Evolutionary conservation across 2,113 vertebrate species (phyloP), one percentile per base, ranked within the genome.

Genomic region (Tympanuchus pallidicinctus): DNA sequence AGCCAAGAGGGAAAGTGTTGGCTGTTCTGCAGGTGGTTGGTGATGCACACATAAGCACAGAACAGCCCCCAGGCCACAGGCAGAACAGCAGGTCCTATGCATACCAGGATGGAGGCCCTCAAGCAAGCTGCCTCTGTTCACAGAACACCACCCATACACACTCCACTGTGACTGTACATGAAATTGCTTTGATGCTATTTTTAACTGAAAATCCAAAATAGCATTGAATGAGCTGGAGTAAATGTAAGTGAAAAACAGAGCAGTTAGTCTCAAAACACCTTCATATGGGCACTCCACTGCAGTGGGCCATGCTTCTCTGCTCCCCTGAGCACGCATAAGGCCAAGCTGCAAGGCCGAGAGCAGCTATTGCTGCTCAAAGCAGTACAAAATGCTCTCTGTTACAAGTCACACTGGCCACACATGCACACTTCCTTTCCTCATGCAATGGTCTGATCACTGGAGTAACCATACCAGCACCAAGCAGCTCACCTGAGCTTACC

Each of bases 371-470:
- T 42, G 43, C 59, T 77, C 38, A 40, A 50, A 76, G 48, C 30
- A 69, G 34, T 36, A 57, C 50, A 40, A 21, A 30, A 57, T 13
- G 20, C 3, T 1, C 13, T 65, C 32, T 16, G 20, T 59, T 47
- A n/a, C 12, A 54, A 43, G 76, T 47, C 65, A 30, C 13, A 22
- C 30, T 61, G 17, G 15, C 28, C 14, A 11, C 8, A 34, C 7
- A 10, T 7, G 48, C 15, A 42, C 18, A 6, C 14, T 74, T 15
- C 21, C 40, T 50, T 36, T 38, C 61, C 54, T 67, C 67, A 47
- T 10, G 27, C 30, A 83, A 36, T 0, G 0, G 25, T 36, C 25
- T 21, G 22, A 34, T 54, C 74, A 47, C 56, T 80, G 0, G 1
- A 73, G 48, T 22, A 86, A 43, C 12, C 42, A 82, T 65, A 11